phyloP scores from a whole-genome alignment of 1,140 invertebrate genomes.

The Lucilia cuprina region DNA sequence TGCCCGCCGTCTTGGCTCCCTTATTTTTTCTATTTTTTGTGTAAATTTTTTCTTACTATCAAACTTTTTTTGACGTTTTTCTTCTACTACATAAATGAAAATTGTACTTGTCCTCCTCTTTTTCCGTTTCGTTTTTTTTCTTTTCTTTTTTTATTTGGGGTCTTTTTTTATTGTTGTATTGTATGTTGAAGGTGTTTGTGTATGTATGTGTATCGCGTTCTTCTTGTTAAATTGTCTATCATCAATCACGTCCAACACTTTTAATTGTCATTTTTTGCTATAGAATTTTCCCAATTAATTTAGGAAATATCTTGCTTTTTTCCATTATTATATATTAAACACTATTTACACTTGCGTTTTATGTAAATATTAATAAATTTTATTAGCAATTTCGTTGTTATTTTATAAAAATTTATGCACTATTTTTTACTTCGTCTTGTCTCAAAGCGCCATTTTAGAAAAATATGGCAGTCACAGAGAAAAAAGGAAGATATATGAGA shows the following conservation, averaged over 20 bases:
- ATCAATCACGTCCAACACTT: constrained; percentile 28
- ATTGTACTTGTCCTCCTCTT: constrained; percentile 21
- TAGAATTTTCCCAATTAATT: constrained; percentile 5
- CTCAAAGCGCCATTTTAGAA: constrained; percentile 40
- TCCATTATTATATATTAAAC: background rate
- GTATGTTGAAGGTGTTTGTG: constrained; percentile 27
- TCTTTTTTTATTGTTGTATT: constrained; percentile 4
- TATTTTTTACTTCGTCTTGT: constrained; percentile 18
- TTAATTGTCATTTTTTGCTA: constrained; percentile 23
- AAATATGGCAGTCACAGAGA: background rate
- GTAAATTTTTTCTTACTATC: background rate
- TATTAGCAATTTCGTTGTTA: constrained; percentile 25
- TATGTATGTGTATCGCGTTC: constrained; percentile 33
- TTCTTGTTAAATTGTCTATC: constrained; percentile 26
- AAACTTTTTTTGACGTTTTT: constrained; percentile 30
- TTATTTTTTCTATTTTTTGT: constrained; percentile 2
- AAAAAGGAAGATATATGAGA: background rate
- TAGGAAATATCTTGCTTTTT: background rate
- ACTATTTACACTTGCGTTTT: constrained; percentile 7
- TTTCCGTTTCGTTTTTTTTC: constrained; percentile 16
- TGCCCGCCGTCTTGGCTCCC: constrained; percentile 22
- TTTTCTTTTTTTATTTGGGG: constrained; percentile 24
- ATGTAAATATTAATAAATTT: constrained; percentile 21
- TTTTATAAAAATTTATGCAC: constrained; percentile 24
- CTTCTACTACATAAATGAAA: constrained; percentile 18